Base-by-base conservation (phyloP, 2,888 invertebrate species). In the Lycophotia porphyrea region DNA sequence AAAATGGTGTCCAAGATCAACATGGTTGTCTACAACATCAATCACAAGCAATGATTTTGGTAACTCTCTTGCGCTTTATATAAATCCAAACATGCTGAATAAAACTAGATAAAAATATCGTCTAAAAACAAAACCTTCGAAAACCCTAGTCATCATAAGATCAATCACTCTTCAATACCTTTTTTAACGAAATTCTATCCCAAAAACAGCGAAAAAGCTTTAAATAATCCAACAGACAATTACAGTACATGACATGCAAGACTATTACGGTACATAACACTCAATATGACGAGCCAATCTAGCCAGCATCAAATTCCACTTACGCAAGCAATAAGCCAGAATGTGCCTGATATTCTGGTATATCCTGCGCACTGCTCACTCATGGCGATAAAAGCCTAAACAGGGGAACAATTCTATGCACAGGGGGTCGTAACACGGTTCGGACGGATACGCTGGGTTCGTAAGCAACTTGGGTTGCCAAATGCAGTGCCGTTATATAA, bases 401-500 rank as follows among this genome's bases (percentile, higher is more conserved):
- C 80, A 80, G 71, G 67, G 52, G 18, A 80, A 76, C 79, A 86
- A 74, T 82, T 78, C 75, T 64, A 72, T 85, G 80, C 71, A 78
- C 58, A 47, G 39, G 42, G 55, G 82, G 52, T 86, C 78, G 76
- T 87, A 86, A 87, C 87, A 84, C 68, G 47, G 77, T 78, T 31
- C 60, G 76, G 79, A 80, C 60, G 82, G 73, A 80, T 77, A 82
- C 72, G 36, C 42, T 74, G 34, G 63, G 84, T 73, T 71, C 34
- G 79, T 60, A 76, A 76, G 80, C 76, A 61, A 60, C 63, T 13
- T 52, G 75, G 74, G 78, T 61, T 87, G 87, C 87, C 87, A 87
- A 87, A 87, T 86, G 84, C 74, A 80, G 66, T 75, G 63, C 68
- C 71, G 78, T 86, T 87, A 83, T 78, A 86, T 82, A 84, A 87